Base-by-base conservation (phyloP, 2,888 invertebrate genomes). In the Chironomus tentans region DNA sequence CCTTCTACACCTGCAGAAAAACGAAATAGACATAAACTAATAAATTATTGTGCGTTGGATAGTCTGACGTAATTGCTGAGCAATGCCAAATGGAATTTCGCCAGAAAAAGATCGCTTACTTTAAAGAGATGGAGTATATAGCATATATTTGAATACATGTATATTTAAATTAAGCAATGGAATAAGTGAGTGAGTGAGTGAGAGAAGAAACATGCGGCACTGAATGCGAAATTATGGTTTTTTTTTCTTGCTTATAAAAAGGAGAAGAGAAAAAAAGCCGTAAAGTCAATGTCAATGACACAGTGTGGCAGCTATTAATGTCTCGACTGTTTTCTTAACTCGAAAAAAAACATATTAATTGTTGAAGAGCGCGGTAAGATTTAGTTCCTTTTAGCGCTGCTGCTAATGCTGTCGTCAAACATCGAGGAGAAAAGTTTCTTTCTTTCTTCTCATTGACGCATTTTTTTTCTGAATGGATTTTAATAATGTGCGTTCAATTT, bases 221-320 rank as follows among this genome's bases (percentile, higher is more conserved):
- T 62, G 62, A 62, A 62, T 62, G 62, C 62, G 18, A 62, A 62
- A 62, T 50, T 50, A 50, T 50, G 50, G 50, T 50, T 50, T 38
- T 38, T 38, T 38, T 50, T 38, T 38, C 10, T 38, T 38, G 38
- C 38, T 38, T 38, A 38, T 38, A 38, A 38, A 38, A 38, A 38
- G 38, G 38, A 38, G 38, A 10, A 38, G 38, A 38, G 10, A 10
- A 38, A 38, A 38, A 38, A 10, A 50, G 50, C 50, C 50, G 15
- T 12, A 47, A 47, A 69, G 56, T 72, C 72, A 72, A 72, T 72
- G 72, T 72, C 72, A 72, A 72, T 72, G 72, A 72, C 72, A 72
- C 21, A 62, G 12, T 21, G 21, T 21, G 56, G 18, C 15, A 21
- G 62, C 62, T 62, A 62, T 62, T 21, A 50, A 50, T 50, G 50